Evolutionary conservation across 2,888 invertebrate species (phyloP).

Genomic region (Mongoloraphidia duomilia): DNA sequence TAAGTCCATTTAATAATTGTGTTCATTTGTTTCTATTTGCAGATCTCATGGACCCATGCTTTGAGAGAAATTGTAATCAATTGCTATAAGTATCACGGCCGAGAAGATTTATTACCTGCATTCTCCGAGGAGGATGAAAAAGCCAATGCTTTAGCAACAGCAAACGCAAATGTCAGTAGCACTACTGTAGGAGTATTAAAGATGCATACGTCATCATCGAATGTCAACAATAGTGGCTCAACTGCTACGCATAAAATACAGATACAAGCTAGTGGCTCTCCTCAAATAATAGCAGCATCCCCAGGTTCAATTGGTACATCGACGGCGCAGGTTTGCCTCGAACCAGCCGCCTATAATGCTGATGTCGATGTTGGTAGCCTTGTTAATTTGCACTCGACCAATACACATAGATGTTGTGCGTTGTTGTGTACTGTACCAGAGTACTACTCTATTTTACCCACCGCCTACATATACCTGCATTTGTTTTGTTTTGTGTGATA

Average conservation of each 20-base stretch:
- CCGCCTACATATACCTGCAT: too few species aligned
- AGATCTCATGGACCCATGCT: conserved; percentile 98
- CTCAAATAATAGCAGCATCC: conserved; percentile 35
- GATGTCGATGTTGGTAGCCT: conserved; percentile 57
- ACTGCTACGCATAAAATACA: conserved; percentile 31
- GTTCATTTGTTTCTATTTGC: conserved; percentile 18
- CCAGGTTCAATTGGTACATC: conserved; percentile 33
- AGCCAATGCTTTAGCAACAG: conserved; percentile 42
- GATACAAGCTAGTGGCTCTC: conserved; percentile 35
- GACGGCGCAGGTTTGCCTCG: conserved; percentile 63
- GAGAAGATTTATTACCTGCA: conserved; percentile 87
- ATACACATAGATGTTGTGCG: too few species aligned
- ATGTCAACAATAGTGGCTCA: conserved; percentile 12
- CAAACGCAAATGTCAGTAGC: conserved; percentile 31
- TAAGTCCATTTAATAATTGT: not conserved
- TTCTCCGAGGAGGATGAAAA: conserved; percentile 87
- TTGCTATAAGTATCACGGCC: conserved; percentile 94
- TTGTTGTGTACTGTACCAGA: too few species aligned
- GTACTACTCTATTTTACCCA: too few species aligned
- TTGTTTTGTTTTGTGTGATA: too few species aligned
- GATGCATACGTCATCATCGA: conserved; percentile 28
- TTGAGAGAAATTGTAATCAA: conserved; percentile 91
- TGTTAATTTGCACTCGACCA: not conserved
- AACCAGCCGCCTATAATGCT: conserved; percentile 50
- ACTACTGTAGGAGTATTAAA: conserved; percentile 34